Evolutionary conservation across 2,888 invertebrate genomes (phyloP).

Genomic region (Operophtera brumata): DNA sequence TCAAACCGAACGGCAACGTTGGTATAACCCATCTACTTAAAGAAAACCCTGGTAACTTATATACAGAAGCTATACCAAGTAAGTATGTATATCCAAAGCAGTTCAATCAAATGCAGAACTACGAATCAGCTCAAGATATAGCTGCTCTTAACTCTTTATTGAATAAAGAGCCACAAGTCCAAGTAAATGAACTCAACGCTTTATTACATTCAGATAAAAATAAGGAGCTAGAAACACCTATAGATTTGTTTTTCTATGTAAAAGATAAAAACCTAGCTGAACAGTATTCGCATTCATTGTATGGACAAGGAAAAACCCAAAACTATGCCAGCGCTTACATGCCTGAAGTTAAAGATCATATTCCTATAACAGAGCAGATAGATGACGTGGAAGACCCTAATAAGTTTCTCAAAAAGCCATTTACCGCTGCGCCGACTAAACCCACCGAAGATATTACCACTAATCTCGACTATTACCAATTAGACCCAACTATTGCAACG

Average conservation of each 20-base stretch:
- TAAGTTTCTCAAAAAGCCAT: conserved; percentile 30
- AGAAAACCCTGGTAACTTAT: conserved; percentile 45
- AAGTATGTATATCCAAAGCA: conserved; percentile 61
- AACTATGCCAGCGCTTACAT: conserved; percentile 51
- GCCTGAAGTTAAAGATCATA: conserved; percentile 54
- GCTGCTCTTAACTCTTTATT: conserved; percentile 69
- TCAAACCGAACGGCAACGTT: conserved; percentile 65
- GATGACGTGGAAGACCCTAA: conserved; percentile 67
- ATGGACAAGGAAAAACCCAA: conserved; percentile 41
- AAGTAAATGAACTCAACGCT: conserved; percentile 72
- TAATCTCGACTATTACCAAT: conserved; percentile 58
- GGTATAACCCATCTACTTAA: conserved; percentile 46
- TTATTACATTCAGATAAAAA: conserved; percentile 53
- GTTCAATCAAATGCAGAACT: conserved; percentile 55
- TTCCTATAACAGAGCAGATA: conserved; percentile 70
- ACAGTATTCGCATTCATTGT: conserved; percentile 46
- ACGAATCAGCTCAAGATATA: conserved; percentile 63
- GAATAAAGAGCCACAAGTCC: conserved; percentile 71
- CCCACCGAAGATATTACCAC: conserved; percentile 41
- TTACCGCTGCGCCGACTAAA: conserved; percentile 32
- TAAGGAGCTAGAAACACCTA: conserved; percentile 51
- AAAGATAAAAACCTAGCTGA: conserved; percentile 50
- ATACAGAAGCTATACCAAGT: conserved; percentile 56
- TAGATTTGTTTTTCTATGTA: conserved; percentile 63
- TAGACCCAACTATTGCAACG: conserved; percentile 46